Conservation (phyloP, 2,888 invertebrate genomes). For the Brenthis daphne region DNA sequence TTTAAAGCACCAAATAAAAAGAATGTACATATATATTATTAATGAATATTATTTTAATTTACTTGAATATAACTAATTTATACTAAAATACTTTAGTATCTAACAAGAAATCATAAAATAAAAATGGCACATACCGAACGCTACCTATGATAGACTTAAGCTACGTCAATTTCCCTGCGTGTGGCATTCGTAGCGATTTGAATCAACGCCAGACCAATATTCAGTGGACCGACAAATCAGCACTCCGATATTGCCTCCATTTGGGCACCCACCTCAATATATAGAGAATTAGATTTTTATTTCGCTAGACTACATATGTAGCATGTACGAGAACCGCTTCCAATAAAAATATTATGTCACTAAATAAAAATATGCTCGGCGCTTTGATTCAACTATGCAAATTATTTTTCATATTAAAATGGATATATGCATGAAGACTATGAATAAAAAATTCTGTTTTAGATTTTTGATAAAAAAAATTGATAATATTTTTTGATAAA, state of each 20-base stretch:
- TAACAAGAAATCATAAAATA: constrained; percentile 1
- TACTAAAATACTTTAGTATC: background rate
- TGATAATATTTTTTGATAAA: background rate
- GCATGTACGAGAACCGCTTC: constrained; percentile 25
- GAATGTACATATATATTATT: no score
- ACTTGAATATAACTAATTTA: background rate
- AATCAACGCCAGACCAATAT: constrained; percentile 78
- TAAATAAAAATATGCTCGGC: constrained; percentile 21
- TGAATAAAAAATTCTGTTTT: background rate
- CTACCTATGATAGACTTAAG: constrained; percentile 50
- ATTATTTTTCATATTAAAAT: constrained; percentile 11
- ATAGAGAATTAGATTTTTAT: constrained; percentile 74
- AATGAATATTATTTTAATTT: no score
- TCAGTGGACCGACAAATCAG: constrained; percentile 79
- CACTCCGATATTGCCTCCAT: constrained; percentile 80
- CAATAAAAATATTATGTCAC: constrained; percentile 33
- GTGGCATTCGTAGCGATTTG: constrained; percentile 64
- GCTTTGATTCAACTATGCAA: constrained; percentile 15
- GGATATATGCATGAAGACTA: background rate
- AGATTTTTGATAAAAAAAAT: background rate
- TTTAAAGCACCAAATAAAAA: no score
- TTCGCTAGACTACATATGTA: constrained; percentile 44
- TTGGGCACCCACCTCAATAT: constrained; percentile 73
- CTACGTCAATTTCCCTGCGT: constrained; percentile 55
- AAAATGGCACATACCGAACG: background rate